Evolutionary conservation across 2,888 invertebrate species (phyloP), one percentile per base, ranked within the genome.

Genomic region (Phengaris alcon): DNA sequence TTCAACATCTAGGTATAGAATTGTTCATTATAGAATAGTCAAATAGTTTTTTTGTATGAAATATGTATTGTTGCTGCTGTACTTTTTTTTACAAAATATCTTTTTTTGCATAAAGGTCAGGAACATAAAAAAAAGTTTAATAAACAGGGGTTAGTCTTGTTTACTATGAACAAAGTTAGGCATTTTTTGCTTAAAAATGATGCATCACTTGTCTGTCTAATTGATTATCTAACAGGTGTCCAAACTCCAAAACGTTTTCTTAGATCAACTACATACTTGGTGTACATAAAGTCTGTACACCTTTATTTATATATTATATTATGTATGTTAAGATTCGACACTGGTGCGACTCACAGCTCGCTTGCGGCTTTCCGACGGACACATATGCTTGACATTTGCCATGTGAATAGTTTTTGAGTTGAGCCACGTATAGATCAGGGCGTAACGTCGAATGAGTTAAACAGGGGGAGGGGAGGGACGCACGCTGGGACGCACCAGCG

Each of bases 341-440:
- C 88, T 88, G 88, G 89, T 88, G 90, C 89, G 89, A 88, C 84
- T 87, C 87, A 87, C 85, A 84, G 83, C 82, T 82, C 84, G 85
- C 82, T 84, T 81, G 82, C 82, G 82, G 82, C 80, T 80, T 82
- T 79, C 81, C 84, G 86, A 87, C 88, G 87, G 86, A 88, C 85
- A 88, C 88, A 89, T 89, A 86, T 86, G 86, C 85, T 85, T 85
- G 84, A 84, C 82, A 82, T 82, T 6, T 79, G 81, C 86, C 86
- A 85, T 92, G 93, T 93, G 93, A 93, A 93, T 93, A 93, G 93
- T 93, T 93, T 93, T 93, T 93, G 93, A 93, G 93, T 90, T 87
- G 91, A 88, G 88, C 85, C 85, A 84, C 84, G 84, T 84, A 85
- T 82, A 82, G 86, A 91, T 91, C 91, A 92, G 93, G 92, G 93